These are phyloP conservation scores for Wasmannia auropunctata DNA, from an alignment of 1,140 invertebrate genomes.

Conservation along the genomic window DNA sequence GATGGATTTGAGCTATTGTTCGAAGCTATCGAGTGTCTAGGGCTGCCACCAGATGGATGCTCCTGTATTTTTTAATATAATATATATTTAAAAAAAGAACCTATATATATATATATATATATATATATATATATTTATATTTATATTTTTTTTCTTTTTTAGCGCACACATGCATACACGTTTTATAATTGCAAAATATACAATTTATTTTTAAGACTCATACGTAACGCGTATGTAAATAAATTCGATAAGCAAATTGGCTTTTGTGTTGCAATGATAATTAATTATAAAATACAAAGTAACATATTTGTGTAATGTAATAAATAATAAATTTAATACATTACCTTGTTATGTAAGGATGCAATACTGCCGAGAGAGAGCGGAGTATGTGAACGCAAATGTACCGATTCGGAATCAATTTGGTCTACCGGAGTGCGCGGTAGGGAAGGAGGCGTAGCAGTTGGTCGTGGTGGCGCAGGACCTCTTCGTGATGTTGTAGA, in stretches of 20 bases:
- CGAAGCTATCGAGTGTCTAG: conserved; percentile 92
- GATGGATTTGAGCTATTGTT: conserved; percentile 93
- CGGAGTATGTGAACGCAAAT: conserved; percentile 88
- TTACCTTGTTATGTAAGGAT: conserved; percentile 90
- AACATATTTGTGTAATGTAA: background rate
- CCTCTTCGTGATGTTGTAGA: conserved; percentile 84
- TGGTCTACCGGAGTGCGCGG: conserved; percentile 85
- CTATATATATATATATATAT: background rate
- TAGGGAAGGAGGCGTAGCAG: conserved; percentile 85
- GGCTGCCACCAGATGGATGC: conserved; percentile 86
- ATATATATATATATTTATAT: background rate
- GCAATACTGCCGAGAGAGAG: conserved; percentile 90
- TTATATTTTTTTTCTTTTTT: no score
- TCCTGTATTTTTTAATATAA: conserved; percentile 84
- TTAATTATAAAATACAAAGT: background rate
- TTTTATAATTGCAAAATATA: background rate
- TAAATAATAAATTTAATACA: background rate
- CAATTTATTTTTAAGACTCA: background rate
- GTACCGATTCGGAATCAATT: conserved; percentile 84
- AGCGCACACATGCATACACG: background rate
- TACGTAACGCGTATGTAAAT: background rate
- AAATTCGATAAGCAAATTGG: background rate
- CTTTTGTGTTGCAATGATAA: background rate
- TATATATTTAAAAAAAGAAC: background rate
- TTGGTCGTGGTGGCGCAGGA: conserved; percentile 85